Percentiles rank a stretch among this genome's conserved stretches.
Evolutionary conservation across 2,797 vertebrate genomes (phyloP).

Genomic region (Merluccius polli): DNA sequence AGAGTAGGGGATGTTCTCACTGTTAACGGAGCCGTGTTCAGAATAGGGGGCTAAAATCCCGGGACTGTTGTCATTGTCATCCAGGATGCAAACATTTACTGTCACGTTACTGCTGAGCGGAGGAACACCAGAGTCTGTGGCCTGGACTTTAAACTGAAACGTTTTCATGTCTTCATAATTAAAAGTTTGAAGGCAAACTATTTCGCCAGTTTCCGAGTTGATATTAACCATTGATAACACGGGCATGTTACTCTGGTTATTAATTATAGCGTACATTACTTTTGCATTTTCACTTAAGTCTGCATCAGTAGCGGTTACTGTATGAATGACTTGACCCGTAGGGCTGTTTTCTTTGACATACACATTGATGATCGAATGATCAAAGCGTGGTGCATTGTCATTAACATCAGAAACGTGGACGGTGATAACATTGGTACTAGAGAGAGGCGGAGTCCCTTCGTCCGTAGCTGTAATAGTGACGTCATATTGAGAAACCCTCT

Average conservation of each 20-base stretch:
- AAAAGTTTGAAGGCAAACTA: neutral
- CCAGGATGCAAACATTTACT: slow-evolving; percentile 73
- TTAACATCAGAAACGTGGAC: slow-evolving; percentile 84
- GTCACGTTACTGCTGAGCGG: slow-evolving; percentile 60
- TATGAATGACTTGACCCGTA: slow-evolving; percentile 59
- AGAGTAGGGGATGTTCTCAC: no score
- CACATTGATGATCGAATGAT: slow-evolving; percentile 68
- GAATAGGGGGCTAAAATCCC: no score
- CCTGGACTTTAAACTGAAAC: slow-evolving; percentile 77
- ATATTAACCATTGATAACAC: neutral
- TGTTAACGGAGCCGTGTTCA: no score
- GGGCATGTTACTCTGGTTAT: slow-evolving; percentile 12
- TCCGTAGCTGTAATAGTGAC: slow-evolving; percentile 79
- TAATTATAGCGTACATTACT: slow-evolving; percentile 75
- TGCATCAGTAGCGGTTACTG: slow-evolving; percentile 74
- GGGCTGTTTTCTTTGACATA: slow-evolving; percentile 83
- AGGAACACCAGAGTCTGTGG: slow-evolving; percentile 76
- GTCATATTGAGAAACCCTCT: slow-evolving; percentile 75
- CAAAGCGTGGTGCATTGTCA: slow-evolving; percentile 82
- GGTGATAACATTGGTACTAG: slow-evolving; percentile 71
- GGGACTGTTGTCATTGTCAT: no score
- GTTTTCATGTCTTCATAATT: slow-evolving; percentile 57
- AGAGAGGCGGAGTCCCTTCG: slow-evolving; percentile 76
- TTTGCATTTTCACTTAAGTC: slow-evolving; percentile 76
- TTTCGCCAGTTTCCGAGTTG: neutral